phyloP scores from a whole-genome alignment of 2,888 invertebrate species.

The Caenorhabditis angaria region DNA sequence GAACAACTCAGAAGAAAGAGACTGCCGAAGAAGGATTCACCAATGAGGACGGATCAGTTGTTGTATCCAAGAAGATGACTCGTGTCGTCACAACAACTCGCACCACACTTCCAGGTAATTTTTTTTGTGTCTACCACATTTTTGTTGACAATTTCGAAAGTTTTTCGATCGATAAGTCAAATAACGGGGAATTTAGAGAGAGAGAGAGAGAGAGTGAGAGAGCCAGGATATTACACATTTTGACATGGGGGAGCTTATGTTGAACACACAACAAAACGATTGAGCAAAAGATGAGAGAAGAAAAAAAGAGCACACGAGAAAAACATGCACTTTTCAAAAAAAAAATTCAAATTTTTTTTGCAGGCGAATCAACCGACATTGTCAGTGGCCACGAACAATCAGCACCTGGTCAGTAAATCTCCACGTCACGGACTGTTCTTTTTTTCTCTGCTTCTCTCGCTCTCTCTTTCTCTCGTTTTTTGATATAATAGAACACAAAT shows the following conservation, averaged over 20 bases:
- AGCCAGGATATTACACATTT: too few relatives aligned
- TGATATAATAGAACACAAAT: slow-evolving; percentile 6
- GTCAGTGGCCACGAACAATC: slow-evolving; percentile 37
- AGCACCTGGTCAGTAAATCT: slow-evolving; percentile 52
- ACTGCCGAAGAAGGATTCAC: slow-evolving; percentile 71
- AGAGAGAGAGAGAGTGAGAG: too few relatives aligned
- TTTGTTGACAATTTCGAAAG: too few relatives aligned
- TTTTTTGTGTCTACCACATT: neutral
- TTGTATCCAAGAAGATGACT: slow-evolving; percentile 71
- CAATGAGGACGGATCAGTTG: slow-evolving; percentile 70
- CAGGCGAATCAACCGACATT: slow-evolving; percentile 36
- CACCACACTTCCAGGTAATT: slow-evolving; percentile 67
- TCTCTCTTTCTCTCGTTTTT: slow-evolving; percentile 32
- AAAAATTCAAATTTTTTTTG: slow-evolving; percentile 14
- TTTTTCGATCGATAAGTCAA: too few relatives aligned
- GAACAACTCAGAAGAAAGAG: slow-evolving; percentile 66
- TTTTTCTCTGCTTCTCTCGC: slow-evolving; percentile 18
- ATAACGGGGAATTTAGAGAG: too few relatives aligned
- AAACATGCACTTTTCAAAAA: slow-evolving; percentile 5
- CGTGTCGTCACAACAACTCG: slow-evolving; percentile 71
- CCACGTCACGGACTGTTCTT: slow-evolving; percentile 6
- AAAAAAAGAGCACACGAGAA: neutral
- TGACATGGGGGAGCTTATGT: neutral
- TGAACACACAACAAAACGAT: neutral
- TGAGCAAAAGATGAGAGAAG: neutral